These are phyloP conservation scores for Oncorhynchus masou DNA, from an alignment of 2,113 vertebrate genomes.

Conservation along the genomic window DNA sequence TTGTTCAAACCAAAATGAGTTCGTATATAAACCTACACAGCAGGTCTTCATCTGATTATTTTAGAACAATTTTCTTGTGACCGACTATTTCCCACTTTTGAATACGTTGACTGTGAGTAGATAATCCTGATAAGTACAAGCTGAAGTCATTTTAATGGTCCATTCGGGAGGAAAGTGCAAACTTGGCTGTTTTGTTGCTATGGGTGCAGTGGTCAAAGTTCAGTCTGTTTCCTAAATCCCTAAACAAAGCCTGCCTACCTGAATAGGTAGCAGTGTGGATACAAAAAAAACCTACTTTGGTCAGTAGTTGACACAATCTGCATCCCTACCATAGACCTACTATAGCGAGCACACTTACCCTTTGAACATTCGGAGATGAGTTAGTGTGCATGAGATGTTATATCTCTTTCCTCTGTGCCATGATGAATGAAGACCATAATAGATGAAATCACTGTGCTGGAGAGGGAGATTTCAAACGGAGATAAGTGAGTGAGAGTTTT, in stretches of 20 bases:
- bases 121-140: background rate
- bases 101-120: background rate
- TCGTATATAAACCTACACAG: background rate
- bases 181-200: conserved; percentile 28
- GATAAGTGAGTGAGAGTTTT: no score
- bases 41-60: background rate
- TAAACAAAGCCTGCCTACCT: conserved; percentile 36
- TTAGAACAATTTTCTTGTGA: background rate
- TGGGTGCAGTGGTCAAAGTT: conserved; percentile 36
- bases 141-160: background rate
- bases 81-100: background rate
- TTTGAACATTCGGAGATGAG: no score
- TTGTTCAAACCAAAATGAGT: no score
- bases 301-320: background rate
- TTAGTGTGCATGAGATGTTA: no score
- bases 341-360: no score
- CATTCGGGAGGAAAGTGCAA: conserved; percentile 11
- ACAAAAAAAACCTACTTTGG: conserved; percentile 35
- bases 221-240: conserved; percentile 32
- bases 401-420: no score
- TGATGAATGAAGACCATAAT: no score
- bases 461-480: no score
- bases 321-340: background rate
- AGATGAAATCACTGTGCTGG: no score
- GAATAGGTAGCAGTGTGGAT: conserved; percentile 24